Base-by-base conservation (phyloP, 1,140 invertebrate species). In the Galendromus occidentalis region DNA sequence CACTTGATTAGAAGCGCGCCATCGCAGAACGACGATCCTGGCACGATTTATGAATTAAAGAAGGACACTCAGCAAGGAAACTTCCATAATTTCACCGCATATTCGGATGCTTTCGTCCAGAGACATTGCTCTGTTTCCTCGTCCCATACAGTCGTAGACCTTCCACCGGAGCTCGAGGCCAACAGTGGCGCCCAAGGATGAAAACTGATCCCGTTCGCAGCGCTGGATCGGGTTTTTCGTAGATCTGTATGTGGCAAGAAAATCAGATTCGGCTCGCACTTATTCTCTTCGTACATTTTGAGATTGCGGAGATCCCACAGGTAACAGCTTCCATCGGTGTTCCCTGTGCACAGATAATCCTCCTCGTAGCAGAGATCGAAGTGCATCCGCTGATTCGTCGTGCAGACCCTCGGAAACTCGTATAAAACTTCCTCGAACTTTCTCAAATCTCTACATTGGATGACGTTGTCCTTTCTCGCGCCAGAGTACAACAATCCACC, bases 21-120 rank as follows among this genome's bases (percentile, higher is more conserved):
- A n/a, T n/a, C n/a, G n/a, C n/a, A n/a, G n/a, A n/a, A n/a, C n/a
- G n/a, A n/a, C n/a, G n/a, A n/a, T n/a, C n/a, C n/a, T n/a, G n/a
- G n/a, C n/a, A n/a, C n/a, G n/a, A n/a, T n/a, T n/a, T n/a, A n/a
- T n/a, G n/a, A n/a, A 39, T 39, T 9, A 39, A 39, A 39, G 4
- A 9, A 39, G 33, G n/a, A n/a, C 9, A 9, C 9, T 39, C 33
- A 39, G 33, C 4, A 4, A 39, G 33, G 33, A 22, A 59, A 59
- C 25, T 59, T 59, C 51, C 51, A 59, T 29, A 59, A 33, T 59
- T 59, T 59, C 14, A 59, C 51, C 14, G 25, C 25, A 59, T 59
- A 20, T 33, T 59, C 51, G 51, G 25, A 59, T 12, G 51, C 17
- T 29, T 33, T 59, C 51, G 25, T 33, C 51, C 51, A 59, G 25